Evolutionary conservation across 2,888 invertebrate genomes (phyloP).

Genomic region (Catocala fraxini): DNA sequence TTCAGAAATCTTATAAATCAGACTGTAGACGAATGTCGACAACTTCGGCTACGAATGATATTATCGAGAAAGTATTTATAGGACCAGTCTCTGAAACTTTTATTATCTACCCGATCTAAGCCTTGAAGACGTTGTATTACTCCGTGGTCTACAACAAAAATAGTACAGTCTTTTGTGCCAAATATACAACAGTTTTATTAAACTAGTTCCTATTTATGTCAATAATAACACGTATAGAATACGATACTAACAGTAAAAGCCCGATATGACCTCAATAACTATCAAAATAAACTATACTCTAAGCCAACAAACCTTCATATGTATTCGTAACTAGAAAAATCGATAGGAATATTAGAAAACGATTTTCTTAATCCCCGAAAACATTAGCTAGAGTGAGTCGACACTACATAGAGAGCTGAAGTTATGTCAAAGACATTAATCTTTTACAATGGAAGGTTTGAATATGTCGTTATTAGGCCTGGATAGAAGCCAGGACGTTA

Average conservation of each 20-base stretch:
- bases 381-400: constrained; percentile 38
- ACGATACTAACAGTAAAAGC: too few relatives aligned
- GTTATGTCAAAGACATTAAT: constrained; percentile 47
- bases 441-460: constrained; percentile 55
- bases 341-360: constrained; percentile 41
- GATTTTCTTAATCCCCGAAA: constrained; percentile 39
- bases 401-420: constrained; percentile 20
- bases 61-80: too few relatives aligned
- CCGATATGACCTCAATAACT: constrained; percentile 15
- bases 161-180: background rate
- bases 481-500: constrained; percentile 56
- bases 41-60: too few relatives aligned
- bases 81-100: too few relatives aligned
- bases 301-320: constrained; percentile 21
- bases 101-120: background rate
- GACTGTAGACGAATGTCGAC: too few relatives aligned
- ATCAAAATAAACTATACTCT: constrained; percentile 1
- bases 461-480: constrained; percentile 63
- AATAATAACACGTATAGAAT: background rate
- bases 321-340: constrained; percentile 25
- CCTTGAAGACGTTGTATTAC: too few relatives aligned
- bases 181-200: background rate
- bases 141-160: too few relatives aligned
- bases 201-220: background rate
- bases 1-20: too few relatives aligned